phyloP scores from a whole-genome alignment of 2,888 invertebrate species.

The Chamaedrilus cognettii region DNA sequence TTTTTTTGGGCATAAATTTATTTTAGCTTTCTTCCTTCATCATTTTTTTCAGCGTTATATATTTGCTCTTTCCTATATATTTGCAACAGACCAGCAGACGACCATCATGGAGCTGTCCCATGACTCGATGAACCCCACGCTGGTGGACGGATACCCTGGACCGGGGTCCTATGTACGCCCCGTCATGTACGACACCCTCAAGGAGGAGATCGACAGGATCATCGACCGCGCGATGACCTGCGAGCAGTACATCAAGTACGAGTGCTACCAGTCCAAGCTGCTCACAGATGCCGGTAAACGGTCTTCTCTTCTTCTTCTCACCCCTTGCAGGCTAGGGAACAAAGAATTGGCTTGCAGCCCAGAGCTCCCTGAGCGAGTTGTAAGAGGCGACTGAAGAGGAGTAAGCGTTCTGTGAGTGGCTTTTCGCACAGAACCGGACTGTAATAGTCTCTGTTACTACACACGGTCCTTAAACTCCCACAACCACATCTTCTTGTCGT shows the following conservation, averaged over 20 bases:
- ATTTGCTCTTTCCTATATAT: neutral
- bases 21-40: neutral
- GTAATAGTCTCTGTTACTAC: too few species aligned
- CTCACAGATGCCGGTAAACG: slow-evolving; percentile 81
- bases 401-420: too few species aligned
- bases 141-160: slow-evolving; percentile 90
- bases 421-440: too few species aligned
- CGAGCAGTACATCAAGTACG: slow-evolving; percentile 82
- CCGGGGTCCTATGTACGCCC: slow-evolving; percentile 86
- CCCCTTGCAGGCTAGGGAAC: too few species aligned
- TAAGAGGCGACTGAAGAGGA: too few species aligned
- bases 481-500: too few species aligned
- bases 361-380: too few species aligned
- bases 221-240: slow-evolving; percentile 82
- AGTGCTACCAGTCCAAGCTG: slow-evolving; percentile 80
- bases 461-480: too few species aligned
- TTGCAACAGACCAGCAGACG: slow-evolving; percentile 14
- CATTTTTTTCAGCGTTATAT: neutral
- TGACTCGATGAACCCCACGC: slow-evolving; percentile 74
- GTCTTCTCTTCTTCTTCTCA: too few species aligned
- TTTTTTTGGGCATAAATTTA: too few species aligned
- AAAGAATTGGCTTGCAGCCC: too few species aligned
- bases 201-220: slow-evolving; percentile 81
- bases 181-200: slow-evolving; percentile 77
- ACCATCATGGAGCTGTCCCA: slow-evolving; percentile 74